phyloP scores from a whole-genome alignment of 2,113 vertebrate genomes.

The Epinephelus fuscoguttatus region DNA sequence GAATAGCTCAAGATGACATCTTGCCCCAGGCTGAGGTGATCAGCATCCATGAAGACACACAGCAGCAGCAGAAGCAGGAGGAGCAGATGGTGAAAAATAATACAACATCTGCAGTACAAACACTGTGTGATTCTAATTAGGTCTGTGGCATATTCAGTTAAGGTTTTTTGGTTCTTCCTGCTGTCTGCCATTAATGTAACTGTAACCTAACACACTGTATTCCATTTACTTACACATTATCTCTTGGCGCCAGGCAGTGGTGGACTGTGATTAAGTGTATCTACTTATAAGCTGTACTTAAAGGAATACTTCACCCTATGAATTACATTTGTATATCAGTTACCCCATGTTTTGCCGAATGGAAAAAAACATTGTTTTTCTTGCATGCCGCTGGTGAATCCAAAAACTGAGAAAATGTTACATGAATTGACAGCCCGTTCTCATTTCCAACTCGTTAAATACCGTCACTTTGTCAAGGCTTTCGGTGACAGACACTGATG shows the following conservation, averaged over 20 bases:
- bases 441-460: too few species aligned
- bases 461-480: too few species aligned
- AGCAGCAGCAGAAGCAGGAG: not conserved
- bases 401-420: too few species aligned
- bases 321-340: too few species aligned
- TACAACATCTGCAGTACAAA: not conserved
- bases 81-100: constrained; percentile 32
- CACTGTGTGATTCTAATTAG: not conserved
- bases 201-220: not conserved
- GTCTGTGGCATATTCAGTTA: not conserved
- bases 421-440: too few species aligned
- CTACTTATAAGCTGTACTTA: too few species aligned
- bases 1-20: constrained; percentile 11
- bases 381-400: too few species aligned
- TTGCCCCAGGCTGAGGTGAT: constrained; percentile 30
- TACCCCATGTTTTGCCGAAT: too few species aligned
- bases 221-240: not conserved
- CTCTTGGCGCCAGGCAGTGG: not conserved
- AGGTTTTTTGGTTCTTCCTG: not conserved
- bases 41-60: not conserved
- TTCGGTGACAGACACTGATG: too few species aligned
- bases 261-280: too few species aligned
- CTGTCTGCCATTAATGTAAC: not conserved
- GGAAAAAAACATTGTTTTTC: too few species aligned
- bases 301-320: too few species aligned